These are phyloP conservation scores for Sericinus montela DNA, from an alignment of 2,888 invertebrate genomes.

Conservation along the genomic window DNA sequence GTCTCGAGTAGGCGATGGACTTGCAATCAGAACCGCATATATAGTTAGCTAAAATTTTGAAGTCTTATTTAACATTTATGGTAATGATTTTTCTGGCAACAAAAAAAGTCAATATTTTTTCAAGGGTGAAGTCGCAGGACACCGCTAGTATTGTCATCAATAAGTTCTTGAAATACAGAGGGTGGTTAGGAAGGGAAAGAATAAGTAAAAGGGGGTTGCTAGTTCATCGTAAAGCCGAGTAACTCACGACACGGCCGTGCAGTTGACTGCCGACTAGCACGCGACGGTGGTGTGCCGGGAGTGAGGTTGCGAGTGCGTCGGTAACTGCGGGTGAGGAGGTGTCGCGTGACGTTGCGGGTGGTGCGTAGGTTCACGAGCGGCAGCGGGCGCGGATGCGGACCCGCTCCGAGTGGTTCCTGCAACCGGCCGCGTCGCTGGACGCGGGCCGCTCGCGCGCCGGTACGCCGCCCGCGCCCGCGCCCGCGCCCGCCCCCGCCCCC, in stretches of 20 bases:
- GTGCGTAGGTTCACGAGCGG: constrained; percentile 92
- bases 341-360: constrained; percentile 34
- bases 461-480: constrained; percentile 36
- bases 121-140: no score
- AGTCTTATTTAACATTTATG: no score
- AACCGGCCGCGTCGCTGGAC: constrained; percentile 81
- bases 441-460: constrained; percentile 63
- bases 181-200: no score
- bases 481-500: constrained; percentile 24
- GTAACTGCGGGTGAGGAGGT: constrained; percentile 24
- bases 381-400: constrained; percentile 98
- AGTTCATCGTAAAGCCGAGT: no score
- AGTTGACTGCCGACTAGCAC: not conserved
- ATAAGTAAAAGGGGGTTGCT: no score
- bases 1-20: not conserved
- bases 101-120: no score
- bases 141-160: no score
- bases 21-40: no score
- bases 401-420: constrained; percentile 98
- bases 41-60: no score
- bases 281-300: not conserved
- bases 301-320: constrained; percentile 4
- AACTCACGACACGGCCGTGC: not conserved
- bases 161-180: no score
- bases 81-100: no score